phyloP scores from a whole-genome alignment of 53 echinoderm and acorn worm species.

The Actinopyga echinites region DNA sequence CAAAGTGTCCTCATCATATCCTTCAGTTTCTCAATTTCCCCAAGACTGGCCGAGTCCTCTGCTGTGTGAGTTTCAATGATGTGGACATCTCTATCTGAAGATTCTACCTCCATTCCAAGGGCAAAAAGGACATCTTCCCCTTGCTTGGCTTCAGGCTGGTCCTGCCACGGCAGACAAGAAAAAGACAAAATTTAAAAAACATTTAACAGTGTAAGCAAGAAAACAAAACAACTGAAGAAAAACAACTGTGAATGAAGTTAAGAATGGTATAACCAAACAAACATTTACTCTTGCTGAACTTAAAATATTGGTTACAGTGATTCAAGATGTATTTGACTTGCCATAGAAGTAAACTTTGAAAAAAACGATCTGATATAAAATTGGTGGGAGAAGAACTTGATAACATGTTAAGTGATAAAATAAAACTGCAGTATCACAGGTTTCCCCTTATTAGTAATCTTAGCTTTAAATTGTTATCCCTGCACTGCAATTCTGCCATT shows the following conservation, averaged over 20 bases:
- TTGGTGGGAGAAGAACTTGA: too few relatives aligned
- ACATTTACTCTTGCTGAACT: not conserved
- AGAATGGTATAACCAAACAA: not conserved
- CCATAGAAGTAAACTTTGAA: too few relatives aligned
- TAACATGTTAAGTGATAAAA: too few relatives aligned
- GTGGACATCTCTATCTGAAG: slow-evolving; percentile 72
- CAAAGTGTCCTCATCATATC: slow-evolving; percentile 73
- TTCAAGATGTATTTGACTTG: too few relatives aligned
- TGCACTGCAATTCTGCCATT: too few relatives aligned
- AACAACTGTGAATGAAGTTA: not conserved
- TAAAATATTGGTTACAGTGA: not conserved
- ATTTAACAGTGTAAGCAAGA: not conserved
- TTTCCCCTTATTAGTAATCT: too few relatives aligned
- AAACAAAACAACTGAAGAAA: not conserved
- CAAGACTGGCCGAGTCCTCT: slow-evolving; percentile 59
- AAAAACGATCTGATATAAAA: too few relatives aligned
- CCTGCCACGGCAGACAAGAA: slow-evolving; percentile 41
- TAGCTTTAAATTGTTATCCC: too few relatives aligned
- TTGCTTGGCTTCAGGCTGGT: slow-evolving; percentile 69
- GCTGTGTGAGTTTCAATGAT: slow-evolving; percentile 74
- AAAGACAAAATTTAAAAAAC: too few relatives aligned
- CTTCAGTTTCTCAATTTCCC: slow-evolving; percentile 63
- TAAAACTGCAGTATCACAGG: too few relatives aligned
- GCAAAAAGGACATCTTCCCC: slow-evolving; percentile 63
- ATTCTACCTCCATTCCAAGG: slow-evolving; percentile 56